These are phyloP conservation scores for Serrognathus titanus DNA, from an alignment of 2,888 invertebrate genomes.

Conservation along the genomic window DNA sequence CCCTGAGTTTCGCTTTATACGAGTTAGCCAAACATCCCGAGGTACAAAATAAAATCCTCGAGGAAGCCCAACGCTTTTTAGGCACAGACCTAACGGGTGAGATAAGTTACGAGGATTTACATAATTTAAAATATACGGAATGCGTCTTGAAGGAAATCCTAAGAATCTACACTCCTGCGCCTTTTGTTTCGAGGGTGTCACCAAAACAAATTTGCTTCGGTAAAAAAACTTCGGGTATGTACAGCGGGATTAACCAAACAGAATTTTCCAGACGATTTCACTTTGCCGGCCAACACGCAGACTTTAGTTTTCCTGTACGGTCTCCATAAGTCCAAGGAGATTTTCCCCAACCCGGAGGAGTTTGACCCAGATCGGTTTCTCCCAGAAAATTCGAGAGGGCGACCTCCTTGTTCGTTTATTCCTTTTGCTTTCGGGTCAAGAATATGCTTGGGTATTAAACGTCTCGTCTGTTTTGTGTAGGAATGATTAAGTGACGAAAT, in stretches of 20 bases:
- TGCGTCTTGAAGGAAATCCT: slow-evolving; percentile 14
- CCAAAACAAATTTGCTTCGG: background rate
- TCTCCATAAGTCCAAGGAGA: slow-evolving; percentile 8
- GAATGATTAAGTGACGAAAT: too few relatives aligned
- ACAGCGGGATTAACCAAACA: too few relatives aligned
- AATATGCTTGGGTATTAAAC: slow-evolving; percentile 7
- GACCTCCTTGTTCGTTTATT: slow-evolving; percentile 14
- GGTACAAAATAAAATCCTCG: slow-evolving; percentile 44
- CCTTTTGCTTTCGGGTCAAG: slow-evolving; percentile 17
- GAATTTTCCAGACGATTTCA: slow-evolving; percentile 8
- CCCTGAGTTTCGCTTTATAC: slow-evolving; percentile 52
- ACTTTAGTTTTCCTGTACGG: slow-evolving; percentile 12
- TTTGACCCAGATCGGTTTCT: slow-evolving; percentile 17
- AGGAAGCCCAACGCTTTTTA: slow-evolving; percentile 24
- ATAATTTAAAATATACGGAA: slow-evolving; percentile 11
- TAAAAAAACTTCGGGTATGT: too few relatives aligned
- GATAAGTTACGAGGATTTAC: slow-evolving; percentile 8
- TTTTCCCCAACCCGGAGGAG: slow-evolving; percentile 14
- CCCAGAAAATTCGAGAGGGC: slow-evolving; percentile 7
- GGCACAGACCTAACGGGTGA: slow-evolving; percentile 7
- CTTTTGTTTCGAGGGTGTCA: slow-evolving; percentile 7
- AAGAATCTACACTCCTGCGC: slow-evolving; percentile 6
- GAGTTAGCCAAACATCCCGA: slow-evolving; percentile 51
- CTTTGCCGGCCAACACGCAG: slow-evolving; percentile 11
- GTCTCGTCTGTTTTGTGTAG: too few relatives aligned